A percentile compares a stretch with the other conserved stretches of the same genome.
Evolutionary conservation across 2,888 invertebrate species (phyloP).

Genomic region (Amiota mariae): DNA sequence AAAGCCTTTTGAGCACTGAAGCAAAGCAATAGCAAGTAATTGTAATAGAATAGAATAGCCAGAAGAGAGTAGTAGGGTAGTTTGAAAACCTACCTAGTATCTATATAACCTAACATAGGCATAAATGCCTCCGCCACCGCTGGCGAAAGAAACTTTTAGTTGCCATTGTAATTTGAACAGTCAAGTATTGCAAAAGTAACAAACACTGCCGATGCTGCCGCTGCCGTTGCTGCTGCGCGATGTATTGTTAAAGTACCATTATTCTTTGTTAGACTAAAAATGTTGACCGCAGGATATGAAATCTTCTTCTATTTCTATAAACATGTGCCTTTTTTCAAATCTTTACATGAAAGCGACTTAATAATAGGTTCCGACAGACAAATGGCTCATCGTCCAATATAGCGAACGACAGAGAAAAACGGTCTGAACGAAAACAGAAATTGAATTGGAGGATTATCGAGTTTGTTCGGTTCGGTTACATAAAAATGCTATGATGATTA

Average conservation of each 20-base stretch:
- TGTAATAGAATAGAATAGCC: too few relatives aligned
- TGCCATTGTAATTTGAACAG: conserved; percentile 25
- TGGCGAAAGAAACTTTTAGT: conserved; percentile 23
- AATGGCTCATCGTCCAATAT: conserved; percentile 9
- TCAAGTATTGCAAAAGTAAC: conserved; percentile 8
- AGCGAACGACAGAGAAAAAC: background rate
- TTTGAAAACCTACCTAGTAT: too few relatives aligned
- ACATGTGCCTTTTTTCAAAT: background rate
- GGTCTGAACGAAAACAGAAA: conserved; percentile 1
- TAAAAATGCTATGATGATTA: background rate
- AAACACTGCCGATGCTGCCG: background rate
- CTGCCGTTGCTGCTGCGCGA: background rate
- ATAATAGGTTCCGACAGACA: conserved; percentile 17
- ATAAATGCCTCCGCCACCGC: background rate
- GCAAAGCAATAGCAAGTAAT: background rate
- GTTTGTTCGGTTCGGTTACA: too few relatives aligned
- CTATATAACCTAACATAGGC: background rate
- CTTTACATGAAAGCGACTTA: conserved; percentile 23
- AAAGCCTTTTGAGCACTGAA: too few relatives aligned
- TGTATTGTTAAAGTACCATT: conserved; percentile 22
- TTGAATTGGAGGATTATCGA: too few relatives aligned
- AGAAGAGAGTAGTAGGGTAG: too few relatives aligned
- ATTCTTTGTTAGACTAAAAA: conserved; percentile 25
- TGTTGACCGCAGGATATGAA: conserved; percentile 23
- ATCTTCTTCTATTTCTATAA: background rate